phyloP scores from a whole-genome alignment of 1,140 invertebrate species.

The Harpegnathos saltator region DNA sequence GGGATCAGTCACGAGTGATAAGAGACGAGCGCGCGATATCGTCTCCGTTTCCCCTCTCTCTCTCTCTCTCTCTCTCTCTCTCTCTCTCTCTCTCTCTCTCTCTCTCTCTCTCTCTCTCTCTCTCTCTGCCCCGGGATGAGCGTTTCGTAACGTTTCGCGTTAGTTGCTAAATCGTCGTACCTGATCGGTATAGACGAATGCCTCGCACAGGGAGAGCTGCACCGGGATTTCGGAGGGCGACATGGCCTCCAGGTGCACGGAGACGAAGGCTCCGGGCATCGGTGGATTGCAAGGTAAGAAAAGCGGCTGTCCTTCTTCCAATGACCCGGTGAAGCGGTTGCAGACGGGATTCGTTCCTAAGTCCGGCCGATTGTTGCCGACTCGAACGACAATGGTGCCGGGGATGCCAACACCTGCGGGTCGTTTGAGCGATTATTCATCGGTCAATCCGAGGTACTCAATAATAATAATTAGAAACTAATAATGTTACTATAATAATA shows the following conservation, averaged over 20 bases:
- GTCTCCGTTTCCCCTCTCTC: neutral
- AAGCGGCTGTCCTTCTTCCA: constrained; percentile 96
- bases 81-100: neutral
- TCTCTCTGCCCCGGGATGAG: too few relatives aligned
- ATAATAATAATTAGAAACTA: too few relatives aligned
- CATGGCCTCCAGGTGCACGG: constrained; percentile 95
- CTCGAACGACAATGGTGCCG: constrained; percentile 95
- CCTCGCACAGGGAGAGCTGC: constrained; percentile 96
- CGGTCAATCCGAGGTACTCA: neutral
- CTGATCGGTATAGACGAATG: constrained; percentile 98
- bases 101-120: too few relatives aligned
- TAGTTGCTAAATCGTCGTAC: constrained; percentile 77
- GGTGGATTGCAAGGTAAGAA: constrained; percentile 97
- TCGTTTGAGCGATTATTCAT: neutral
- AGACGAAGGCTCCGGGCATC: constrained; percentile 97
- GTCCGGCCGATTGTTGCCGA: constrained; percentile 98
- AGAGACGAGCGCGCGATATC: neutral
- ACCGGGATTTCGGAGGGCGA: constrained; percentile 86
- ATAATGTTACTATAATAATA: too few relatives aligned
- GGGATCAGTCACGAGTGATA: neutral
- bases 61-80: neutral
- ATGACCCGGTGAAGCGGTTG: constrained; percentile 93
- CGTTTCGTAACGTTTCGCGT: neutral
- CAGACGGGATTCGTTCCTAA: constrained; percentile 96
- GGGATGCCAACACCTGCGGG: constrained; percentile 88